Conservation (phyloP, 1,140 invertebrate genomes). For the Teleopsis dalmanni region DNA sequence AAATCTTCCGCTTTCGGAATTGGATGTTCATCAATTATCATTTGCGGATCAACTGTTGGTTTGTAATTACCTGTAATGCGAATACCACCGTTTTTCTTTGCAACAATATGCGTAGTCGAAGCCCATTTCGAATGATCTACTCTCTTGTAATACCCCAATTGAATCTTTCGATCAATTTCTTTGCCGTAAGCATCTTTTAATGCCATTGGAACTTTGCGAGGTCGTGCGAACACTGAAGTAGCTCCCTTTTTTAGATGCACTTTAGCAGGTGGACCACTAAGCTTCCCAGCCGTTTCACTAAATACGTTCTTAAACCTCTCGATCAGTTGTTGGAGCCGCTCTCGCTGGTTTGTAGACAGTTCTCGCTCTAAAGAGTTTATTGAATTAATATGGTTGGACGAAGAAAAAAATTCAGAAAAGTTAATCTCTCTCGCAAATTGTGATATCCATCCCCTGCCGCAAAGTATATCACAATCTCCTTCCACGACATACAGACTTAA, state of each 20-base stretch:
- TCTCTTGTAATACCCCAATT: conserved; percentile 16
- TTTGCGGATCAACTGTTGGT: conserved; percentile 20
- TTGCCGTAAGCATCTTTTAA: conserved; percentile 3
- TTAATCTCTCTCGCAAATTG: neutral
- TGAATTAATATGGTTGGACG: neutral
- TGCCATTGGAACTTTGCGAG: neutral
- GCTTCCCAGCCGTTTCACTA: neutral
- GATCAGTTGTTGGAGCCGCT: neutral
- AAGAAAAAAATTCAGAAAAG: neutral
- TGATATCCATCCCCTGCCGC: neutral
- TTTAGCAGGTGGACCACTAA: conserved; percentile 1
- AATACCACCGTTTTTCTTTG: conserved; percentile 4
- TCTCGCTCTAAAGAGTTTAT: neutral
- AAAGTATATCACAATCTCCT: neutral
- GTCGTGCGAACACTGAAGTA: neutral
- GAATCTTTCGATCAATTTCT: conserved; percentile 18
- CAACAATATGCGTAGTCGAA: conserved; percentile 8
- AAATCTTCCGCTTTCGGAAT: conserved; percentile 18
- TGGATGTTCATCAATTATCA: conserved; percentile 27
- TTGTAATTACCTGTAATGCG: conserved; percentile 28
- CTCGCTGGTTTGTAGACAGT: neutral
- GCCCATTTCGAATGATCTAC: conserved; percentile 12
- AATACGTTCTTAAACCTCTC: neutral
- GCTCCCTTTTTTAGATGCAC: conserved; percentile 1
- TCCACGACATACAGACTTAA: conserved; percentile 1